Base-by-base conservation (phyloP, 2,888 invertebrate genomes). In the Pteria penguin region DNA sequence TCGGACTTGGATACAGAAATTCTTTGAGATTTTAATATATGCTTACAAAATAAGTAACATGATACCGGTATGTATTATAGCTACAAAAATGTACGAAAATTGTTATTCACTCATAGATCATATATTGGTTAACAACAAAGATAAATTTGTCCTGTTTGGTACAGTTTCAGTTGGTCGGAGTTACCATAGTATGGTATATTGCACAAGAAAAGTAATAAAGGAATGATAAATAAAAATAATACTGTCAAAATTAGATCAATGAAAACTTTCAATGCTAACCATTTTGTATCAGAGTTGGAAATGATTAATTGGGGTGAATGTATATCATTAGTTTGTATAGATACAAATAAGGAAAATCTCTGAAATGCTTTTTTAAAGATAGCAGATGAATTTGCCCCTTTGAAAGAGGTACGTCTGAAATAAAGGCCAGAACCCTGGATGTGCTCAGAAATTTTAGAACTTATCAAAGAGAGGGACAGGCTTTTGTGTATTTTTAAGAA, bases 301-400 rank as follows among this genome's bases (percentile, higher is more conserved):
- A 55, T 55, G 14, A 31, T 27, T 1, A 14, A 63, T 1, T 63
- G 63, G 63, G 22, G 18, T n/a, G 1, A 1, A 1, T 33, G 4
- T 67, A 1, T 1, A 4, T 1, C 55, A 67, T 55, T 55, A 1
- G 22, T 58, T 1, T 1, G 24, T 57, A 36, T 60, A 2, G 60
- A 69, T 58, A 5, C 57, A 60, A 69, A 69, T 33, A 58, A 36
- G 69, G 31, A 58, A 58, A 33, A n/a, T 33, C 60, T 69, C 26
- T 31, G 36, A 18, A 52, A 61, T 29, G 31, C 63, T 26, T 68
- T 68, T 74, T 11, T n/a, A 18, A 8, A 65, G 11, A 11, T 27
- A 2, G 11, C 57, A 36, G 52, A 45, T 27, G n/a, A 2, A 1
- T 4, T 54, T 22, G 31, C 32, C 11, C 52, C 33, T 24, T 33